These are phyloP conservation scores for Dendrocincla fuliginosa DNA, from an alignment of 2,797 vertebrate genomes.

Conservation along the genomic window DNA sequence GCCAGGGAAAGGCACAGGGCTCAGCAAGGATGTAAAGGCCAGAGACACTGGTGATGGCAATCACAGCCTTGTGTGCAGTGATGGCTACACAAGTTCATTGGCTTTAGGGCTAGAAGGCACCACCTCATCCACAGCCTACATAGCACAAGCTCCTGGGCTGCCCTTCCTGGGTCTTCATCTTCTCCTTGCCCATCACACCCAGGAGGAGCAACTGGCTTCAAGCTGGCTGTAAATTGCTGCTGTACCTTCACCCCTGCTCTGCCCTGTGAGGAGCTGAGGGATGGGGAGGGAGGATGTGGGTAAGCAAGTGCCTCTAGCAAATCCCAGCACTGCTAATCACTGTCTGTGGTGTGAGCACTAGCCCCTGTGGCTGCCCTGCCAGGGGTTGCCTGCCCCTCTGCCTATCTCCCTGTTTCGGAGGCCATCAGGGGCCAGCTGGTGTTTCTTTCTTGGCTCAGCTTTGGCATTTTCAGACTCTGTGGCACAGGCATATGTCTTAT, in stretches of 20 bases:
- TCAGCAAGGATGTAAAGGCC: neutral
- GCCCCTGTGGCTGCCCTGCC: neutral
- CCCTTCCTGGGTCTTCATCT: neutral
- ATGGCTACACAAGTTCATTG: fast-evolving
- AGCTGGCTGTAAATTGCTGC: neutral
- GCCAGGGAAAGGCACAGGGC: neutral
- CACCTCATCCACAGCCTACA: neutral
- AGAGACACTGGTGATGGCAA: neutral
- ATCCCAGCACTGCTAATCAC: neutral
- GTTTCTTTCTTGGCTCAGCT: neutral
- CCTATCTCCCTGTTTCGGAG: fast-evolving
- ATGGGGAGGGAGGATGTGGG: fast-evolving
- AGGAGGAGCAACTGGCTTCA: neutral
- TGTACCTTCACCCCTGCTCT: fast-evolving
- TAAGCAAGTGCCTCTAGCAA: neutral
- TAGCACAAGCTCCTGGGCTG: neutral
- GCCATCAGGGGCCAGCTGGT: fast-evolving
- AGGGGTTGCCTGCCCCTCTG: neutral
- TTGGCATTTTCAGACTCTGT: neutral
- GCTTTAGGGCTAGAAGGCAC: neutral
- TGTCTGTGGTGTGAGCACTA: neutral
- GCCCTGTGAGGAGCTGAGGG: neutral
- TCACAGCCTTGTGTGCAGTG: neutral
- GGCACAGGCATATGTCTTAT: fast-evolving
- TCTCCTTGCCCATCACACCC: neutral